Evolutionary conservation across 2,797 vertebrate genomes (phyloP), one percentile per base, ranked within the genome.

Genomic region (Denticeps clupeoides): DNA sequence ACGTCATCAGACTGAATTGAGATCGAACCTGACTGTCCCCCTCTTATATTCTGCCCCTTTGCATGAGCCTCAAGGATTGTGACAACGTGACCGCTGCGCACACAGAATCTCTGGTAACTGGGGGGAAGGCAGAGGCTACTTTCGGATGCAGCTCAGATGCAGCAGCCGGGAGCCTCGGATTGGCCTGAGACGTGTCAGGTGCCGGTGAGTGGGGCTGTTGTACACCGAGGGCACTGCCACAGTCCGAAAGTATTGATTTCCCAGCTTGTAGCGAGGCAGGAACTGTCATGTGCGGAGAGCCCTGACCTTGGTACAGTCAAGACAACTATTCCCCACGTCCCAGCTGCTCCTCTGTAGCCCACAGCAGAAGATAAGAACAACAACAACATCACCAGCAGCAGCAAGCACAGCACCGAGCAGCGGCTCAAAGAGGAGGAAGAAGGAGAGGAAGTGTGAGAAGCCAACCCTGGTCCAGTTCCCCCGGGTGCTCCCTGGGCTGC

Each of bases 161-260:
- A 63, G 49, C 56, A 63, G 59, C 43, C 23, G 51, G 40, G 65
- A 56, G 63, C 54, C 70, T 65, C 62, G 43, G 31, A 38, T 33
- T n/a, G 42, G 67, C 61, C 60, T 53, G 74, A 70, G 75, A 77
- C 67, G 68, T 71, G 74, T 75, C 78, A 80, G 77, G 73, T 76
- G 77, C 68, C 62, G 71, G 35, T 33, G 76, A 84, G 82, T 89
- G 86, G 69, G 86, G 89, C 90, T 92, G 91, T 91, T 91, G 86
- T 91, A 90, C 91, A 91, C 90, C 73, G 82, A 93, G 89, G 89
- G 91, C 88, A 90, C 83, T 86, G 88, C 90, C 89, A 89, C 90
- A 90, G 89, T 95, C 90, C 89, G 77, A 89, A 89, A 89, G 88
- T 95, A 97, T 93, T 92, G 91, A 97, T 97, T 96, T 81, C 88